phyloP scores from a whole-genome alignment of 2,888 invertebrate genomes.

The Conchocele bisecta region DNA sequence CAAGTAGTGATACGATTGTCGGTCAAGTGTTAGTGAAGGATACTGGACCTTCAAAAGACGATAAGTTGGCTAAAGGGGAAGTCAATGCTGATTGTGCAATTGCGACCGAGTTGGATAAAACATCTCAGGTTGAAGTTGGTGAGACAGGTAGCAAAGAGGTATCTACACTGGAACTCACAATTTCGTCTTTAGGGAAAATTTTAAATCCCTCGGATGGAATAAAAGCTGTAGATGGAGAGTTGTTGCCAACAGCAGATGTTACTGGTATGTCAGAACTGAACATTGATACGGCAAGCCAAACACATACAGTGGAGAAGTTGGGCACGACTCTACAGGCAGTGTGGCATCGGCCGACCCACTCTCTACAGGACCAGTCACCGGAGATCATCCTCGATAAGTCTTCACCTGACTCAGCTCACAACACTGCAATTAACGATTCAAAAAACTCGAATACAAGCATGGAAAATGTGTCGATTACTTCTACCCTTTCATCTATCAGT shows the following conservation, averaged over 20 bases:
- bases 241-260: not conserved
- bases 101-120: too few species aligned
- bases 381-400: not conserved
- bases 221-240: not conserved
- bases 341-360: conserved; percentile 35
- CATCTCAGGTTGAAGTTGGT: too few species aligned
- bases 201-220: not conserved
- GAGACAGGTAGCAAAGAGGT: too few species aligned
- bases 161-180: too few species aligned
- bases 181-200: too few species aligned
- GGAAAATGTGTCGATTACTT: too few species aligned
- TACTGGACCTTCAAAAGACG: not conserved
- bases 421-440: too few species aligned
- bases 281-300: conserved; percentile 8
- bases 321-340: conserved; percentile 43
- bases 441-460: too few species aligned
- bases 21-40: not conserved
- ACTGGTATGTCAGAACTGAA: not conserved
- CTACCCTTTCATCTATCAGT: conserved; percentile 10
- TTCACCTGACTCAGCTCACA: not conserved
- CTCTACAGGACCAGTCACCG: not conserved
- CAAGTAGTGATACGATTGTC: conserved; percentile 43
- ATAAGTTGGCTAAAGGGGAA: not conserved
- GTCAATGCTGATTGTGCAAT: too few species aligned
- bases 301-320: conserved; percentile 42